Evolutionary conservation across 1,140 invertebrate genomes (phyloP).

Genomic region (Drosophila pruinosa): DNA sequence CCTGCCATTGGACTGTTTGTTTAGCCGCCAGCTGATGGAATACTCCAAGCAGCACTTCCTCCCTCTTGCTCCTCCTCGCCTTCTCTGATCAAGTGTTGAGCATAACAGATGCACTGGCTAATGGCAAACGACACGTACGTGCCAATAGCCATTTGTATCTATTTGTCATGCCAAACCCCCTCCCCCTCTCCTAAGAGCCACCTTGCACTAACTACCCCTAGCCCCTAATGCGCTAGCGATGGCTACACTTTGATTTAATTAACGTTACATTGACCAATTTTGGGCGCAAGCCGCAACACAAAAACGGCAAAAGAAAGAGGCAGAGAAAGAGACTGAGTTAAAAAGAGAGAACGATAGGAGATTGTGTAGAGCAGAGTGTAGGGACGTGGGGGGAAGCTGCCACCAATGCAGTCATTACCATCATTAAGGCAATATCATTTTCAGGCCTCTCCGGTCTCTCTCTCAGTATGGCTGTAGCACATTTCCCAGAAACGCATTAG

Average conservation of each 20-base stretch:
- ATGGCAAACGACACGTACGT: constrained; percentile 78
- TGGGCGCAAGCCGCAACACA: constrained; percentile 57
- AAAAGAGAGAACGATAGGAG: neutral
- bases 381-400: constrained; percentile 9
- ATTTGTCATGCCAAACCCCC: constrained; percentile 60
- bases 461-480: constrained; percentile 14
- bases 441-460: constrained; percentile 55
- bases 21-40: constrained; percentile 24
- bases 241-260: constrained; percentile 75
- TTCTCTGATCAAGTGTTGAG: constrained; percentile 37
- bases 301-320: constrained; percentile 46
- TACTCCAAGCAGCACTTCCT: neutral
- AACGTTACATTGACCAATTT: constrained; percentile 81
- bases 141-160: constrained; percentile 80
- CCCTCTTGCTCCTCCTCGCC: neutral
- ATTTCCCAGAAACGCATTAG: constrained; percentile 82
- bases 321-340: neutral
- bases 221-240: neutral
- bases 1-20: constrained; percentile 11
- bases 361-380: no score
- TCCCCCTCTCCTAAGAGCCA: neutral
- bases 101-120: constrained; percentile 68
- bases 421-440: constrained; percentile 82
- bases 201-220: neutral
- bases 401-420: constrained; percentile 77